Percentiles rank a stretch among this genome's conserved stretches.
Evolutionary conservation across 2,113 vertebrate species (phyloP).

Genomic region (Glaucidium brasilianum): DNA sequence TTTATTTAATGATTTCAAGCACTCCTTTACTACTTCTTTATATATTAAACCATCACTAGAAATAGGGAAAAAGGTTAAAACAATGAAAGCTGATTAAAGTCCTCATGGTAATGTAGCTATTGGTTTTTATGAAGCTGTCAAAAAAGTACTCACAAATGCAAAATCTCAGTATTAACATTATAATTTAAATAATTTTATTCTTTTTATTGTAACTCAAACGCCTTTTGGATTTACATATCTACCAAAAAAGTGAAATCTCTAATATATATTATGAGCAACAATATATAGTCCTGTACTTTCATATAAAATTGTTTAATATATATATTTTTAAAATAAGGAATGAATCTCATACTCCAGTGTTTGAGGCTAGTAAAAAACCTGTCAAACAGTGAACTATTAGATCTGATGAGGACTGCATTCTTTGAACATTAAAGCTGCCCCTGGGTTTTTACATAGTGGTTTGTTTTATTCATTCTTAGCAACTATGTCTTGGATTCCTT

Average conservation of each 20-base stretch:
- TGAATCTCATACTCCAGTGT: neutral
- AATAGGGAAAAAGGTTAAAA: slow-evolving; percentile 29
- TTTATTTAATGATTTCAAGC: slow-evolving; percentile 28
- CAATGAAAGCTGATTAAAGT: slow-evolving; percentile 21
- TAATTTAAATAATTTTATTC: neutral
- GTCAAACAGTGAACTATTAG: neutral
- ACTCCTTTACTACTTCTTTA: slow-evolving; percentile 45
- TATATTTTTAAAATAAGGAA: neutral
- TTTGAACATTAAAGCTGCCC: neutral
- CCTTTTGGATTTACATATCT: slow-evolving; percentile 17
- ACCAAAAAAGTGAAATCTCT: neutral
- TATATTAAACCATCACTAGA: slow-evolving; percentile 5
- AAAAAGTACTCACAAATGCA: slow-evolving; percentile 9
- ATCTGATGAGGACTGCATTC: neutral
- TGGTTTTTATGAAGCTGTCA: slow-evolving; percentile 37
- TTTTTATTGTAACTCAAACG: slow-evolving; percentile 22
- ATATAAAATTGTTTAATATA: neutral
- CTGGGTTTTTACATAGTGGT: neutral
- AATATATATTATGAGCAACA: neutral
- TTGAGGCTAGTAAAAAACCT: slow-evolving; percentile 25
- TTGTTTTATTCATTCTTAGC: slow-evolving; percentile 12
- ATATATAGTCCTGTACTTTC: slow-evolving; percentile 1
- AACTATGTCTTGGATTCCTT: neutral
- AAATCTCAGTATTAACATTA: slow-evolving; percentile 22
- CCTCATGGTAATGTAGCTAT: neutral